These are phyloP conservation scores for Noctua janthe DNA, from an alignment of 2,888 invertebrate genomes.

Conservation along the genomic window DNA sequence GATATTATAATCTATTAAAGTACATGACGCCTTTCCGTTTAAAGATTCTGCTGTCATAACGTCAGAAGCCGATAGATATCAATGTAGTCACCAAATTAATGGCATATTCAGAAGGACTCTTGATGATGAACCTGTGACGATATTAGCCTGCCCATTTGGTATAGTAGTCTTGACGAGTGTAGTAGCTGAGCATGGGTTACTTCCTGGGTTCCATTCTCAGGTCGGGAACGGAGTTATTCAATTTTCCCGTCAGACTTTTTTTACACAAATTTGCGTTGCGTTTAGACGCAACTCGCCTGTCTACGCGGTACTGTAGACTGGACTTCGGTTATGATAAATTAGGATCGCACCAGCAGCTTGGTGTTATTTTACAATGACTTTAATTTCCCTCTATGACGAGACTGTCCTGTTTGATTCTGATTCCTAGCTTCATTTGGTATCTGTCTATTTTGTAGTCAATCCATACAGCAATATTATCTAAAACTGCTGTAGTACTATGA, in stretches of 20 bases:
- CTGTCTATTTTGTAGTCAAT: background rate
- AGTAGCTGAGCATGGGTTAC: background rate
- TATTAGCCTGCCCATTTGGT: background rate
- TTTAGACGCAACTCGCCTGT: background rate
- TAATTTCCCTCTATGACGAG: background rate
- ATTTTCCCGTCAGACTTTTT: background rate
- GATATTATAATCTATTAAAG: background rate
- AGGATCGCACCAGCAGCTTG: background rate
- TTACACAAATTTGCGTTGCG: background rate
- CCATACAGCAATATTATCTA: conserved; percentile 37
- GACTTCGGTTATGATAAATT: no score
- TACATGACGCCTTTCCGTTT: conserved; percentile 30
- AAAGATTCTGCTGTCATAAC: conserved; percentile 11
- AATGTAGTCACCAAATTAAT: conserved; percentile 11
- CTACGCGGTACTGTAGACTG: no score
- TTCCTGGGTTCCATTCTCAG: background rate
- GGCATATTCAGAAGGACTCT: background rate
- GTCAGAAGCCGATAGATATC: conserved; percentile 13
- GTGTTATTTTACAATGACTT: background rate
- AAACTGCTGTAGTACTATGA: conserved; percentile 40
- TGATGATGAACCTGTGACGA: background rate
- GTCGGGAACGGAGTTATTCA: background rate
- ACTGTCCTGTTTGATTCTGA: background rate
- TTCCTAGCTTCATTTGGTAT: background rate
- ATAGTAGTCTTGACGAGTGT: background rate